Conservation (phyloP, 2,888 invertebrate genomes). For the Drosophila tanythrix region DNA sequence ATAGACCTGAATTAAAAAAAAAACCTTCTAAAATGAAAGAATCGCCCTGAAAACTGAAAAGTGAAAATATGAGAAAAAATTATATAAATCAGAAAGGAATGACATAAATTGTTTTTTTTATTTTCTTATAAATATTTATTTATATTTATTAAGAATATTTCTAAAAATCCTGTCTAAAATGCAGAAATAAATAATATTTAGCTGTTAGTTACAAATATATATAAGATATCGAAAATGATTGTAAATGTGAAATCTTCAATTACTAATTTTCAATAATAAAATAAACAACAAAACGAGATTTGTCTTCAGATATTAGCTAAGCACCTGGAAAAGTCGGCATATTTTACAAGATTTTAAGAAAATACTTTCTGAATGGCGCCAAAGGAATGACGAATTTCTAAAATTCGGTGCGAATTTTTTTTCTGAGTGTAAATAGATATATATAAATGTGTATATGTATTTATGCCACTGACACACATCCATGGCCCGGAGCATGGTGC, state of each 20-base stretch:
- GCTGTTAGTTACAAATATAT: neutral
- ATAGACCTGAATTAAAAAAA: neutral
- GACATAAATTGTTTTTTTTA: fast-evolving
- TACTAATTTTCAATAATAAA: neutral
- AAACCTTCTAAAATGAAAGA: fast-evolving
- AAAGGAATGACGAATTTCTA: neutral
- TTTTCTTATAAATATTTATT: neutral
- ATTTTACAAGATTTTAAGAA: neutral
- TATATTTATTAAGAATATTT: neutral
- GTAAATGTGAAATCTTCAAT: neutral
- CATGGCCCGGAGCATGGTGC: slow-evolving; percentile 37
- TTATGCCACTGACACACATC: slow-evolving; percentile 68
- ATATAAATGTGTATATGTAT: slow-evolving; percentile 8
- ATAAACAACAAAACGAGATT: neutral
- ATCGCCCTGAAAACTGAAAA: neutral
- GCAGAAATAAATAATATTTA: neutral
- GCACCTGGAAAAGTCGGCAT: neutral
- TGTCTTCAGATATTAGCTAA: neutral
- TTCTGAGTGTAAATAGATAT: neutral
- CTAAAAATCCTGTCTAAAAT: neutral
- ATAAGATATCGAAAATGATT: neutral
- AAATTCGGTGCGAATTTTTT: neutral
- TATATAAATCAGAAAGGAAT: neutral
- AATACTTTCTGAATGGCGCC: neutral
- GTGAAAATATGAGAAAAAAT: neutral